These are phyloP conservation scores for Ommatoiulus sabulosus DNA, from an alignment of 2,888 invertebrate species.

Conservation along the genomic window DNA sequence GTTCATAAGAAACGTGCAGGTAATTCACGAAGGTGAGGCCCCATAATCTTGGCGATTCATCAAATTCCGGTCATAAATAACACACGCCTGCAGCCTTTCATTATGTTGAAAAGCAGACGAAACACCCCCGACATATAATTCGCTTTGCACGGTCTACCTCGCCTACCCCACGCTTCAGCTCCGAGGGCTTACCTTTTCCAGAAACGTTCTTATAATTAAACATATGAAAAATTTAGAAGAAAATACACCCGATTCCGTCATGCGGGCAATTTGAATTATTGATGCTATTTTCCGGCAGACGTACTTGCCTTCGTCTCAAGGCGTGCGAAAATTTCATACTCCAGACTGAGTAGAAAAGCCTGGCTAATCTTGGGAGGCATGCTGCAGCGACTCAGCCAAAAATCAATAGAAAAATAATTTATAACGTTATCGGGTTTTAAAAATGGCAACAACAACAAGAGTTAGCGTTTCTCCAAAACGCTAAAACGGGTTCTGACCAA, in stretches of 20 bases:
- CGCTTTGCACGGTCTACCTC: background rate
- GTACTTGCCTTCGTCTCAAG: background rate
- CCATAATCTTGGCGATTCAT: slow-evolving; percentile 28
- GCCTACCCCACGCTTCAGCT: background rate
- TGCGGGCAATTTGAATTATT: background rate
- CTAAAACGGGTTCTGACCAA: background rate
- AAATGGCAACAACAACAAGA: no score
- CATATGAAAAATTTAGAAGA: background rate
- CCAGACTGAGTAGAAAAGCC: no score
- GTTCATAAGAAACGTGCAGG: background rate
- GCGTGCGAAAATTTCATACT: background rate
- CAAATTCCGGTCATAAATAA: slow-evolving; percentile 8
- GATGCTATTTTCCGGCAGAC: background rate
- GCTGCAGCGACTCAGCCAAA: background rate
- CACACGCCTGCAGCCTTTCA: background rate
- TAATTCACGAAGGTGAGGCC: background rate
- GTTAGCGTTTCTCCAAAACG: background rate
- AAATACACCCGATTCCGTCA: background rate
- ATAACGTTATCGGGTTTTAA: slow-evolving; percentile 9
- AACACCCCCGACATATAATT: slow-evolving; percentile 4
- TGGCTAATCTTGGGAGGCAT: no score
- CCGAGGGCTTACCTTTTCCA: background rate
- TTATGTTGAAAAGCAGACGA: background rate
- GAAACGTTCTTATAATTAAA: background rate
- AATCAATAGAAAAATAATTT: slow-evolving; percentile 16